Percentiles rank a stretch among this genome's conserved stretches.
Evolutionary conservation across 1,140 invertebrate species (phyloP).

Genomic region (Plodia interpunctella): DNA sequence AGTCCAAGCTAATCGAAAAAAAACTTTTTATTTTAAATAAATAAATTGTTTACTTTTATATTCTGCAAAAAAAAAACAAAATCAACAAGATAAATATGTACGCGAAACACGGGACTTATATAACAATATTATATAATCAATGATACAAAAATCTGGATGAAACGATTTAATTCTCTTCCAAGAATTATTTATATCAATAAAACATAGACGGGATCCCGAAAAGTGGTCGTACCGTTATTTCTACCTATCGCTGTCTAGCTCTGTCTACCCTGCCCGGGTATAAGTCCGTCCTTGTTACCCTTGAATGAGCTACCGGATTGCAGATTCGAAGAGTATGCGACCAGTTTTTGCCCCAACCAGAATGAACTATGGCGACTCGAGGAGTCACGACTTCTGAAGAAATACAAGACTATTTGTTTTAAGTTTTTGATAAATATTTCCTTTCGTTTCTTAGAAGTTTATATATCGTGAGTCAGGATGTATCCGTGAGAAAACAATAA

Average conservation of each 20-base stretch:
- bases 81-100: not conserved
- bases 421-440: slow-evolving; percentile 1
- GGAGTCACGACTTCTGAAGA: slow-evolving; percentile 4
- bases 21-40: too few species aligned
- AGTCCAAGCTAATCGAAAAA: too few species aligned
- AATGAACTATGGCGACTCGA: slow-evolving; percentile 22
- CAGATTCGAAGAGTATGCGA: slow-evolving; percentile 42
- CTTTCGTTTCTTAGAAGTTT: not conserved
- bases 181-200: slow-evolving; percentile 53
- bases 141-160: slow-evolving; percentile 34
- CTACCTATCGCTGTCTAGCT: slow-evolving; percentile 41
- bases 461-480: not conserved
- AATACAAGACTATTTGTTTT: not conserved
- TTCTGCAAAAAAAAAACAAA: not conserved
- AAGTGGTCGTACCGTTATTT: slow-evolving; percentile 58
- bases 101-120: not conserved
- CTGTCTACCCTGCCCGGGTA: slow-evolving; percentile 18
- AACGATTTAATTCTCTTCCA: slow-evolving; percentile 38
- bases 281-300: slow-evolving; percentile 44
- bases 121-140: not conserved
- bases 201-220: slow-evolving; percentile 41
- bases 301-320: slow-evolving; percentile 68
- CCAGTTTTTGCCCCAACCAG: slow-evolving; percentile 61
- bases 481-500: slow-evolving; percentile 1
- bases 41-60: too few species aligned